Evolutionary conservation across 2,113 vertebrate species (phyloP).

Genomic region (Anseranas semipalmata): DNA sequence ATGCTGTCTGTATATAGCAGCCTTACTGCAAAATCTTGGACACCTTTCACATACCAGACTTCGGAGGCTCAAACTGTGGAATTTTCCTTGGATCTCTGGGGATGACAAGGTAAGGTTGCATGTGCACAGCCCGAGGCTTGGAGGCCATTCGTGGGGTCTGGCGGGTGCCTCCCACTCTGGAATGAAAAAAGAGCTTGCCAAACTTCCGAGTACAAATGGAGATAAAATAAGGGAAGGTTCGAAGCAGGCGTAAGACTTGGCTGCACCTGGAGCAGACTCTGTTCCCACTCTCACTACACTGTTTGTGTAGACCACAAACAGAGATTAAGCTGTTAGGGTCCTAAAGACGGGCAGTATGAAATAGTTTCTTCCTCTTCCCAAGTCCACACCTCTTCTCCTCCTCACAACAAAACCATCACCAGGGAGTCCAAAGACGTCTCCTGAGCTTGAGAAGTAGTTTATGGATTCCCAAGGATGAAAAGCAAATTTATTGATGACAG

Average conservation of each 20-base stretch:
- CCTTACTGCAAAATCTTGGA: neutral
- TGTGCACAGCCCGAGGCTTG: neutral
- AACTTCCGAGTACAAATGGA: neutral
- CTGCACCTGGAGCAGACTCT: neutral
- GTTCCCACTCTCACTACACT: neutral
- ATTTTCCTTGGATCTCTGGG: neutral
- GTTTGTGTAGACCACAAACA: neutral
- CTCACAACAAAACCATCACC: neutral
- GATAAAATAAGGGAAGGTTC: neutral
- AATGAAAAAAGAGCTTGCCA: neutral
- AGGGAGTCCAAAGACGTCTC: neutral
- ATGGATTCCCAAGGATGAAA: neutral
- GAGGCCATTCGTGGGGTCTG: neutral
- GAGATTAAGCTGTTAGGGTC: neutral
- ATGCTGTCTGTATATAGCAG: neutral
- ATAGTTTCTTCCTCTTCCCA: neutral
- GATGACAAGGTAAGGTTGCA: neutral
- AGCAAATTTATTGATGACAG: neutral
- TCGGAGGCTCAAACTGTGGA: neutral
- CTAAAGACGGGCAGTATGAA: neutral
- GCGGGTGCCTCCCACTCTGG: neutral
- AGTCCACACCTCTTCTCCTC: neutral
- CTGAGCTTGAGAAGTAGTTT: neutral
- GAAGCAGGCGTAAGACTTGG: neutral
- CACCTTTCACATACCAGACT: neutral